These are phyloP conservation scores for Rhagophthalmus giganteus DNA, from an alignment of 2,888 invertebrate genomes.

Conservation along the genomic window DNA sequence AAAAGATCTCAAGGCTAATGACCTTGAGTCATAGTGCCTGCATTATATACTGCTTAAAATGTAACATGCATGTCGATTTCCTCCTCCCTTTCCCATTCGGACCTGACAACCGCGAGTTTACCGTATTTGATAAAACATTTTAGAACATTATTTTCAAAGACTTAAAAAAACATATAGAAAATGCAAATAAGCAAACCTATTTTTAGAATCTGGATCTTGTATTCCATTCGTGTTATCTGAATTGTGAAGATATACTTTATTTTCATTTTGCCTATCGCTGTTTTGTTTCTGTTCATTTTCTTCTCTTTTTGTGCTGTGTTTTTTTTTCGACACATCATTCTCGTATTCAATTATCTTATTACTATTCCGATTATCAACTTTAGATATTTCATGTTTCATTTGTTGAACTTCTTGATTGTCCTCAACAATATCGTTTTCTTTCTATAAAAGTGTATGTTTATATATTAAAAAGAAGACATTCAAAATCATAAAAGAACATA, in stretches of 20 bases:
- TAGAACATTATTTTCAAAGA: no score
- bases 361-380: constrained; percentile 2
- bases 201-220: constrained; percentile 31
- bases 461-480: no score
- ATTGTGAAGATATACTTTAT: constrained; percentile 13
- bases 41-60: no score
- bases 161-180: background rate
- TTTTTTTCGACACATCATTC: constrained; percentile 30
- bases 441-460: background rate
- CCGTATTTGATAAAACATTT: background rate
- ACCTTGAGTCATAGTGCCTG: no score
- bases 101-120: no score
- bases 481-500: background rate
- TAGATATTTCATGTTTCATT: constrained; percentile 3
- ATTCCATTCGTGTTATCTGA: constrained; percentile 30
- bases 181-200: constrained; percentile 26
- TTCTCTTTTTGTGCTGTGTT: constrained; percentile 34
- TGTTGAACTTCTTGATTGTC: constrained; percentile 2
- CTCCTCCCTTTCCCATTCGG: no score
- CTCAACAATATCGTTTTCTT: background rate
- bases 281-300: constrained; percentile 18
- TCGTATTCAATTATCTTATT: constrained; percentile 5
- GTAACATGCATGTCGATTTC: no score
- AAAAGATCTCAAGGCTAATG: no score
- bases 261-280: constrained; percentile 17